Evolutionary conservation across 2,888 invertebrate genomes (phyloP).

Genomic region (Cacoxenus indagator): DNA sequence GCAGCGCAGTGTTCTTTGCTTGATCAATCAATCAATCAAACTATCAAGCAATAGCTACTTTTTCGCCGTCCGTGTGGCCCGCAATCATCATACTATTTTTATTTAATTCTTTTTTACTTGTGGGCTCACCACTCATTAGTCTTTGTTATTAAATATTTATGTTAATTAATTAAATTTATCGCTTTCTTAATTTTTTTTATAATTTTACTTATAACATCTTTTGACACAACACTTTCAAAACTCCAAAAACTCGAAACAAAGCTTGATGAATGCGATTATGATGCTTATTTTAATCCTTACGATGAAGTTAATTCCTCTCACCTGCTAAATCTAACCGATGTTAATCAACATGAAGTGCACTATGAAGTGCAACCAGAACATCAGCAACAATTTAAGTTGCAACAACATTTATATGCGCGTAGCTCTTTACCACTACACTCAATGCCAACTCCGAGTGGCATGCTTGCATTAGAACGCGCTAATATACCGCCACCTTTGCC

Average conservation of each 20-base stretch:
- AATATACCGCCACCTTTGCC: constrained; percentile 39
- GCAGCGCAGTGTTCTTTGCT: constrained; percentile 27
- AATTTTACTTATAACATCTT: too few relatives aligned
- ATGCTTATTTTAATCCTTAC: constrained; percentile 60
- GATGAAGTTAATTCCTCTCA: constrained; percentile 53
- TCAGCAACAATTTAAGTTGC: constrained; percentile 32
- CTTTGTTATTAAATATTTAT: too few relatives aligned
- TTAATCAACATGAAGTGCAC: constrained; percentile 36
- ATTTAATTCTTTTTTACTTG: too few relatives aligned
- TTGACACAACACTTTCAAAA: too few relatives aligned
- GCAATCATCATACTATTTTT: too few relatives aligned
- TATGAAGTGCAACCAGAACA: constrained; percentile 9
- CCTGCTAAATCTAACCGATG: background rate
- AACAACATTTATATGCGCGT: constrained; percentile 19
- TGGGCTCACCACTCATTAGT: too few relatives aligned
- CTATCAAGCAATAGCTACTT: too few relatives aligned
- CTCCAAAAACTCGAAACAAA: too few relatives aligned
- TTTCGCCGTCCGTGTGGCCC: too few relatives aligned
- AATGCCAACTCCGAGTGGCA: constrained; percentile 25
- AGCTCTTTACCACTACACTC: constrained; percentile 33
- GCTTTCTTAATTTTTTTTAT: too few relatives aligned
- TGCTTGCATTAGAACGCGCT: constrained; percentile 22
- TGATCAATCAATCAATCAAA: too few relatives aligned
- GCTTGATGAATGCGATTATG: constrained; percentile 52
- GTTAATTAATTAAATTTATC: too few relatives aligned